phyloP scores from a whole-genome alignment of 2,113 vertebrate species.

The Heterotis niloticus region DNA sequence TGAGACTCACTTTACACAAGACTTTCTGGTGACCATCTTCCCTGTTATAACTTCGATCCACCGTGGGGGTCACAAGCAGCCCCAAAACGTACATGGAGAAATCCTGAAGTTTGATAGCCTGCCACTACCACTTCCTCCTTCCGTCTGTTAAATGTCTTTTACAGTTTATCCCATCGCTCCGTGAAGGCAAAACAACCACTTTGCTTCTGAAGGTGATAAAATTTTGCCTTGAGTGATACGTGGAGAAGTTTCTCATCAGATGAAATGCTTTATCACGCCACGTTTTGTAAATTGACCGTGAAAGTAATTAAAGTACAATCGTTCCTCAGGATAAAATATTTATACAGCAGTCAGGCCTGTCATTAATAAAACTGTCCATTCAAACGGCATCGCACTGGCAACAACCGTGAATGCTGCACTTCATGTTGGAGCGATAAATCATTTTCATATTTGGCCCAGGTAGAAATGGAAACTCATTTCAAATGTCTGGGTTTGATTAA shows the following conservation, averaged over 20 bases:
- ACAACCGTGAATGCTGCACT: conserved; percentile 56
- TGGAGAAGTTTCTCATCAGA: conserved; percentile 26
- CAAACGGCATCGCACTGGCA: conserved; percentile 54
- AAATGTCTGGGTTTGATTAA: conserved; percentile 65
- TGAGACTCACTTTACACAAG: too few relatives aligned
- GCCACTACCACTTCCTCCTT: neutral
- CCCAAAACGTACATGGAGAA: neutral
- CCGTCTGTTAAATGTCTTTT: neutral
- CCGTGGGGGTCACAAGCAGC: neutral
- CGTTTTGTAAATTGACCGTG: conserved; percentile 54
- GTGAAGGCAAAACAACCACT: neutral
- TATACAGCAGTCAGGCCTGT: conserved; percentile 52
- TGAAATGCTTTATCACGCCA: conserved; percentile 44
- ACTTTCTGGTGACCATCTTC: neutral
- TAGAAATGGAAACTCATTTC: conserved; percentile 42
- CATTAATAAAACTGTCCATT: conserved; percentile 64
- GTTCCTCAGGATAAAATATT: conserved; percentile 51
- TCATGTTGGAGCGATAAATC: conserved; percentile 67
- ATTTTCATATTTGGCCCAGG: conserved; percentile 49
- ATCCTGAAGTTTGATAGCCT: neutral
- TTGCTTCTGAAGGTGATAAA: neutral
- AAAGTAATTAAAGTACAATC: conserved; percentile 62
- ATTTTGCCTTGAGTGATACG: conserved; percentile 1
- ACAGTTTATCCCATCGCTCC: neutral
- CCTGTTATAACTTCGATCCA: neutral